These are phyloP conservation scores for Cynopterus sphinx DNA, from an alignment of 2,797 vertebrate genomes.

Conservation along the genomic window DNA sequence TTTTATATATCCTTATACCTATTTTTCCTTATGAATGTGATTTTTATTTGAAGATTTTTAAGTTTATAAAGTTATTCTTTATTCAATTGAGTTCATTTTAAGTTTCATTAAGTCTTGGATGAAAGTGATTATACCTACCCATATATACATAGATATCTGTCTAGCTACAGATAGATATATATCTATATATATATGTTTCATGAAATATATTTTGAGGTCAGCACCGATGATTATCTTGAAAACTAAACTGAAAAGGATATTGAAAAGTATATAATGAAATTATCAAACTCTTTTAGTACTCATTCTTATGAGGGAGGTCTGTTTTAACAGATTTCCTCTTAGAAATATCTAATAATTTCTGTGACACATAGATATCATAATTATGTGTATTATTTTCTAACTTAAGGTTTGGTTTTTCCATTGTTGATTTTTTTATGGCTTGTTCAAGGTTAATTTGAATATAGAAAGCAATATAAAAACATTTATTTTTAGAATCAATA, in stretches of 20 bases:
- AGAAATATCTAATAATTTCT: background rate
- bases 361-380: background rate
- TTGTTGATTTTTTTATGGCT: background rate
- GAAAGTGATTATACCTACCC: background rate
- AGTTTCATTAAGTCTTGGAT: background rate
- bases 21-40: background rate
- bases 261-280: background rate
- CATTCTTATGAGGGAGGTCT: background rate
- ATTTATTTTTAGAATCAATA: conserved; percentile 4
- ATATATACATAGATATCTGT: too few species aligned
- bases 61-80: background rate
- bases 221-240: background rate
- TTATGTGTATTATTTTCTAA: background rate
- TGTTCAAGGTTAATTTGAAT: background rate
- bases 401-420: background rate
- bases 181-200: background rate
- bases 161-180: too few species aligned
- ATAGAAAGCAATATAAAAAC: background rate
- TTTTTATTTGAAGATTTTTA: background rate
- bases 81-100: background rate
- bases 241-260: background rate
- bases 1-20: background rate
- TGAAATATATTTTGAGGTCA: conserved; percentile 21
- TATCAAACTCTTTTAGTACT: background rate
- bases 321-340: background rate